A percentile compares a stretch with the other conserved stretches of the same genome.
These are phyloP conservation scores for Formica aserva DNA, from an alignment of 2,888 invertebrate species.

Conservation along the genomic window DNA sequence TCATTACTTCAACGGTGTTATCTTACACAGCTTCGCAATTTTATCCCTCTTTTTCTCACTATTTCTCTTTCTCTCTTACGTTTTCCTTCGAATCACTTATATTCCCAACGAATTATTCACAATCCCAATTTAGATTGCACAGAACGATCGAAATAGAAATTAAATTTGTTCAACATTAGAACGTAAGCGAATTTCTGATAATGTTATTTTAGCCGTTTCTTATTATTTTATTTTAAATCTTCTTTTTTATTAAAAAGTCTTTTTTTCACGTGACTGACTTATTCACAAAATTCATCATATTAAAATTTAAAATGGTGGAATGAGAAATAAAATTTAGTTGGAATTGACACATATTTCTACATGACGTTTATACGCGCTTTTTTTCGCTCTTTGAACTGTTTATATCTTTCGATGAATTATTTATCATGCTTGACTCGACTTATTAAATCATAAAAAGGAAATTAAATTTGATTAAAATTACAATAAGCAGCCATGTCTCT, in stretches of 20 bases:
- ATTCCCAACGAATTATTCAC: slow-evolving; percentile 5
- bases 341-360: background rate
- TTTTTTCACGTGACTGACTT: background rate
- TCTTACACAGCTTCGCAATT: slow-evolving; percentile 67
- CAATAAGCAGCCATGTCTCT: background rate
- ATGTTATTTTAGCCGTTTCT: background rate
- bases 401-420: background rate
- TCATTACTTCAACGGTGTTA: slow-evolving; percentile 68
- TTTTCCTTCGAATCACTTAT: background rate
- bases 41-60: slow-evolving; percentile 19
- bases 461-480: background rate
- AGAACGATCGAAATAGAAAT: slow-evolving; percentile 23
- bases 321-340: background rate
- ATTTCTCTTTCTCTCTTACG: background rate
- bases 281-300: slow-evolving; percentile 5
- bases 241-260: background rate
- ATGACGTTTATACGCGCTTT: no score
- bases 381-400: background rate
- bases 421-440: background rate
- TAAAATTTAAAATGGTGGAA: background rate
- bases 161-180: slow-evolving; percentile 2
- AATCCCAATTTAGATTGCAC: background rate
- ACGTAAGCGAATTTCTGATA: background rate
- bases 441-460: background rate
- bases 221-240: slow-evolving; percentile 14